Evolutionary conservation across 1,140 invertebrate species (phyloP).

Genomic region (Orchestia grillus): DNA sequence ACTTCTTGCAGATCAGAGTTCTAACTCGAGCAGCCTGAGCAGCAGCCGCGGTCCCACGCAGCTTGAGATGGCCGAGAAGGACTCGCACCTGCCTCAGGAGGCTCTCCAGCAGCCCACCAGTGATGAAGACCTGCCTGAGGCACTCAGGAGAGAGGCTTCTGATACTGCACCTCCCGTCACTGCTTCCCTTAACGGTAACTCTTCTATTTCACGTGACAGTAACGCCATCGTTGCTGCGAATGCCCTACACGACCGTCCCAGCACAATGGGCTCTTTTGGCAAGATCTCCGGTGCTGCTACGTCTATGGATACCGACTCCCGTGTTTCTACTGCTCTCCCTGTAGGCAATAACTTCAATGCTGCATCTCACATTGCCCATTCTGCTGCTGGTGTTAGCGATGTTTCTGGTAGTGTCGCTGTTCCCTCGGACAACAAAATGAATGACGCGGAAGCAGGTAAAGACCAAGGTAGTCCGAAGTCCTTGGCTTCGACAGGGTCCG

Average conservation of each 20-base stretch:
- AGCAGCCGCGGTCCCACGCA: slow-evolving; percentile 22
- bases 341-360: too few species aligned
- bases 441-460: not conserved
- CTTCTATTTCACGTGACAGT: too few species aligned
- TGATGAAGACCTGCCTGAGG: slow-evolving; percentile 44
- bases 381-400: not conserved
- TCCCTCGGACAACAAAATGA: not conserved
- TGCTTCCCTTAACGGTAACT: not conserved
- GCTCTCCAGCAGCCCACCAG: not conserved
- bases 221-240: not conserved
- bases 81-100: not conserved
- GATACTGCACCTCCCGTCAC: not conserved
- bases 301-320: too few species aligned
- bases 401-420: not conserved
- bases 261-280: not conserved
- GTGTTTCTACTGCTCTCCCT: too few species aligned
- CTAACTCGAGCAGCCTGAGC: slow-evolving; percentile 49
- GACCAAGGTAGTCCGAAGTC: not conserved
- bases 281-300: not conserved
- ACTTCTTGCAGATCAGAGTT: not conserved
- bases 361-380: not conserved
- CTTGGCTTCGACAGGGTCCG: not conserved
- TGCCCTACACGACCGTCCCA: not conserved
- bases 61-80: slow-evolving; percentile 47
- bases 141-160: not conserved